Evolutionary conservation across 2,888 invertebrate species (phyloP), one percentile per base, ranked within the genome.

Genomic region (Hirtodrosophila confusa): DNA sequence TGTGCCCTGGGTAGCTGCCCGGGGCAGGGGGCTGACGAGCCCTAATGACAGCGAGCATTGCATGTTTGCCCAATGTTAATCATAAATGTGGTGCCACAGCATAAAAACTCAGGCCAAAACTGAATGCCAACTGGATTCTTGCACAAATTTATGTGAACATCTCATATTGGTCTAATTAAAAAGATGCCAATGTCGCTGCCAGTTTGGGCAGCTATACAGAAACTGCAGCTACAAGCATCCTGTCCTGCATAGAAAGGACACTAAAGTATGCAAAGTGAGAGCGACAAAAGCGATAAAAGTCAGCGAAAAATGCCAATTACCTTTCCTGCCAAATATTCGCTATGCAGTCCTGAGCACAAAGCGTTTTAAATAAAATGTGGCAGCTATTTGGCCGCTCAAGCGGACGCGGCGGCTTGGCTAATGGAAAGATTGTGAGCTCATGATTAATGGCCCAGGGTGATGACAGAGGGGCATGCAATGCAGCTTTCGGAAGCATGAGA

Each of bases 1-100:
- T 31, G 8, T 8, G 31, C 9, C n/a, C n/a, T n/a, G n/a, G n/a
- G n/a, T n/a, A n/a, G n/a, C n/a, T n/a, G n/a, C n/a, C n/a, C 7
- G 39, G 6, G 27, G 29, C 17, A 17, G 17, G 29, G 53, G 39
- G 49, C 31, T 56, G 70, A 60, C 51, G 47, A 44, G 47, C 47
- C 72, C 72, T 80, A 80, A 84, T 80, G 84, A 84, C 84, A 84
- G 61, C 73, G 61, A 65, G 53, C 73, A 70, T 84, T 78, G 84
- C 84, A 84, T 84, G 84, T 80, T 80, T 78, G 78, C 71, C 66
- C 63, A 80, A 62, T 84, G 84, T 84, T 84, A 84, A 84, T 84
- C 84, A 84, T 86, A 84, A 78, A 80, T 70, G 36, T 36, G 44
- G 47, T 43, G 49, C 35, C 33, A 57, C 31, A 58, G 63, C 64